Evolutionary conservation across 2,113 vertebrate species (phyloP).

Genomic region (Butorides virescens): DNA sequence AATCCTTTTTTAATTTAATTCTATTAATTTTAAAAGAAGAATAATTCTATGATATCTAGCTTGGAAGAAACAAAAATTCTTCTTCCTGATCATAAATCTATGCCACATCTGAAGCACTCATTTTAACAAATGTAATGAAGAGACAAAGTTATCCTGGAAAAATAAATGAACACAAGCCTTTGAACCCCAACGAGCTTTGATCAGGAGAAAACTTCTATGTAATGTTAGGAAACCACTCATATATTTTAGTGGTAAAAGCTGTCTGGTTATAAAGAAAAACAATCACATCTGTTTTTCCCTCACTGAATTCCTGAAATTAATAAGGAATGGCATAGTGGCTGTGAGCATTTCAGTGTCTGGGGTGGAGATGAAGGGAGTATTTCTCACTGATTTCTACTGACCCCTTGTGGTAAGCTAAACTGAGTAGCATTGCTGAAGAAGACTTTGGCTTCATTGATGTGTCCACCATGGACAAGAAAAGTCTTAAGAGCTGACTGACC

Average conservation of each 20-base stretch:
- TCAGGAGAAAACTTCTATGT: neutral
- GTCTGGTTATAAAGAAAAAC: neutral
- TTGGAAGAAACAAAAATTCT: neutral
- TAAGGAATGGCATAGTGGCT: neutral
- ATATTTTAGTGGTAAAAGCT: neutral
- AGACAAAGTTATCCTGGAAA: neutral
- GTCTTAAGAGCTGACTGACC: neutral
- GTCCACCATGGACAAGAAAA: neutral
- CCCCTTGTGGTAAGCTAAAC: slow-evolving; percentile 17
- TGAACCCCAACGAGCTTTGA: neutral
- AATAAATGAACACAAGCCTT: neutral
- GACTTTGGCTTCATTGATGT: accelerated
- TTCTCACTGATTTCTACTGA: slow-evolving; percentile 56
- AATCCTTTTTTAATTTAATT: neutral
- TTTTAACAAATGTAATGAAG: neutral
- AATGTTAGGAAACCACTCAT: neutral
- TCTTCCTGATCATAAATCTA: neutral
- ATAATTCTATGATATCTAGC: neutral
- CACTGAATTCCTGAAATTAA: slow-evolving; percentile 37
- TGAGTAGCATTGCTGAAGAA: neutral
- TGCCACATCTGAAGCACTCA: neutral
- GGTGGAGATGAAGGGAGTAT: neutral
- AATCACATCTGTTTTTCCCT: neutral
- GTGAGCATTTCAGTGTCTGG: neutral
- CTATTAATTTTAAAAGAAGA: neutral